Conservation (phyloP, 1,140 invertebrate genomes). For the Thalassaphorura encarpata region DNA sequence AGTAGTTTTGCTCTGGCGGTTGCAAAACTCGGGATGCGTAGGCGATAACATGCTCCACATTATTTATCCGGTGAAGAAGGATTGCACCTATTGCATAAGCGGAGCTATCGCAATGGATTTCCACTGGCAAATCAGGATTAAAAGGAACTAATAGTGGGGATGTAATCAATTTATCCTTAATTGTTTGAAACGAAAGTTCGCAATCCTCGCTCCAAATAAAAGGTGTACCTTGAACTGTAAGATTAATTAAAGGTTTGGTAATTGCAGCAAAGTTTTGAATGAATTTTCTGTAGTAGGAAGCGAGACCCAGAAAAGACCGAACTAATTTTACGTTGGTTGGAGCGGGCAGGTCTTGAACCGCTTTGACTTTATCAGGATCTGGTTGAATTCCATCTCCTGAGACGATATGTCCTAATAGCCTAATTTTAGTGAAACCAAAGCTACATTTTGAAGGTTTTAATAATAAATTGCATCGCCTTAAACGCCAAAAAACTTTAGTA, state of each 20-base stretch:
- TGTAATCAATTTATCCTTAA: not conserved
- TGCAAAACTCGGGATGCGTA: conserved; percentile 39
- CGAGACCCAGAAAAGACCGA: conserved; percentile 8
- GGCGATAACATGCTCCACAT: conserved; percentile 35
- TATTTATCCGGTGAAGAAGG: not conserved
- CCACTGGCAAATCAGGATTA: not conserved
- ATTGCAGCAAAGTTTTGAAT: conserved; percentile 6
- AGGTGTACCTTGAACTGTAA: conserved; percentile 14
- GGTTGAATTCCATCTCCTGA: conserved; percentile 35
- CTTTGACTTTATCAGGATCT: conserved; percentile 23
- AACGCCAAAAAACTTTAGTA: conserved; percentile 33
- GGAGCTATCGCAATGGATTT: not conserved
- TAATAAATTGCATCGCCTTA: conserved; percentile 34
- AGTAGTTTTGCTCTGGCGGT: conserved; percentile 36
- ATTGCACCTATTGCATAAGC: not conserved
- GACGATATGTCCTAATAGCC: conserved; percentile 38
- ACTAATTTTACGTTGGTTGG: conserved; percentile 10
- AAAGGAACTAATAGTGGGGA: conserved; percentile 7
- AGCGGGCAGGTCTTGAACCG: conserved; percentile 10
- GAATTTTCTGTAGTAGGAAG: conserved; percentile 5
- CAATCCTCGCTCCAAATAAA: not conserved
- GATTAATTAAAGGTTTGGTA: conserved; percentile 22
- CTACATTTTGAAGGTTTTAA: conserved; percentile 37
- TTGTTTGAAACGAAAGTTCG: conserved; percentile 1
- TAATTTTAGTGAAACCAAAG: conserved; percentile 34